phyloP scores from a whole-genome alignment of 2,888 invertebrate genomes.

The Epinotia ramella region DNA sequence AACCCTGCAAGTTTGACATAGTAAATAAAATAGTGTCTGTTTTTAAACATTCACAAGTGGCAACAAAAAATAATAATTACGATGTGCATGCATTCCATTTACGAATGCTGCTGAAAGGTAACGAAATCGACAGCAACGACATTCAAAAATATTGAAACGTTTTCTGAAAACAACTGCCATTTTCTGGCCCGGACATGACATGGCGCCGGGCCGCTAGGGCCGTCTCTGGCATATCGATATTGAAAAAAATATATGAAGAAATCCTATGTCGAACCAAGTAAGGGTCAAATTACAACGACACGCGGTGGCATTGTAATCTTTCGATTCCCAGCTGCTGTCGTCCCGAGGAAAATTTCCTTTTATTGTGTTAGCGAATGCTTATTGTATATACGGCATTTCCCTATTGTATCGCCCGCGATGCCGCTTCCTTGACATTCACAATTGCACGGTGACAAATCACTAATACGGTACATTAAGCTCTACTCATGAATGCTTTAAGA shows the following conservation, averaged over 20 bases:
- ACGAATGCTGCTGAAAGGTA: conserved; percentile 20
- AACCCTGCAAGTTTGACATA: neutral
- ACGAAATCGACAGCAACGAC: conserved; percentile 18
- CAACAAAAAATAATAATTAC: neutral
- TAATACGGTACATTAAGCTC: conserved; percentile 70
- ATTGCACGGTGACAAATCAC: conserved; percentile 77
- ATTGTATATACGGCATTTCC: conserved; percentile 77
- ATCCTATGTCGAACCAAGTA: conserved; percentile 59
- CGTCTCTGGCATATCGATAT: conserved; percentile 60
- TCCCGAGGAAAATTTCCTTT: conserved; percentile 74
- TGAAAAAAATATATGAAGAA: conserved; percentile 51
- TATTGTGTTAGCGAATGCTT: conserved; percentile 80
- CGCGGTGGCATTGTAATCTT: conserved; percentile 63
- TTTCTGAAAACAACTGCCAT: conserved; percentile 60
- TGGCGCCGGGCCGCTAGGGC: conserved; percentile 57
- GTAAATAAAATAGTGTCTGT: neutral
- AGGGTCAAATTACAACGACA: conserved; percentile 62
- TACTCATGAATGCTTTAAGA: conserved; percentile 57
- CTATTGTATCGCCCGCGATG: conserved; percentile 67
- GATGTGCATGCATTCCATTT: conserved; percentile 10
- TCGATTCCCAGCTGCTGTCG: conserved; percentile 61
- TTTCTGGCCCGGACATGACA: conserved; percentile 62
- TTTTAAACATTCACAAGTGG: neutral
- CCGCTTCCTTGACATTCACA: conserved; percentile 68
- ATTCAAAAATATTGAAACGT: conserved; percentile 49